Conservation (phyloP, 2,113 vertebrate genomes). For the Romanogobio albipinnatus region DNA sequence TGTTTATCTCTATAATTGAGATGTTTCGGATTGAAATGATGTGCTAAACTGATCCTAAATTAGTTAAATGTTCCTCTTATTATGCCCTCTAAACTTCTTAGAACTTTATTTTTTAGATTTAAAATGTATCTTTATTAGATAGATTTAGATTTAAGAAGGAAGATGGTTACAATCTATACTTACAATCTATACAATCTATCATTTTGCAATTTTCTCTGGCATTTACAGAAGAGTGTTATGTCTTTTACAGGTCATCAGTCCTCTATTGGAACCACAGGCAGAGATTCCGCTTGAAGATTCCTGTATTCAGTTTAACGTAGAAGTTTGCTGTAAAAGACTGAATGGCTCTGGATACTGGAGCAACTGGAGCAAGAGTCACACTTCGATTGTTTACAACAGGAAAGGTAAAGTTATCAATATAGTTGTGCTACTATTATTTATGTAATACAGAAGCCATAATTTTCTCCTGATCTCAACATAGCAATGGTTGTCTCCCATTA, state of each 20-base stretch:
- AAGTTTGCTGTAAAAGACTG: conserved; percentile 80
- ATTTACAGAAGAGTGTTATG: conserved; percentile 31
- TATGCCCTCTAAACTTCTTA: not conserved
- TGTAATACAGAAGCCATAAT: not conserved
- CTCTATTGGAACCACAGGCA: conserved; percentile 47
- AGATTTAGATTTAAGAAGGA: conserved; percentile 5
- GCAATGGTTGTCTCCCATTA: not conserved
- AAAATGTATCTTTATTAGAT: not conserved
- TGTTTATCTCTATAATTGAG: conserved; percentile 13
- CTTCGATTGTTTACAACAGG: conserved; percentile 75
- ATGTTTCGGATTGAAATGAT: not conserved
- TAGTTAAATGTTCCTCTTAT: not conserved
- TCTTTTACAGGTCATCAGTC: conserved; percentile 63
- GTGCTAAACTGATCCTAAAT: not conserved
- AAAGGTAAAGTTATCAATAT: conserved; percentile 73
- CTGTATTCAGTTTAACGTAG: conserved; percentile 77
- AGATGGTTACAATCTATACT: not conserved
- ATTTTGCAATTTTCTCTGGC: conserved; percentile 11
- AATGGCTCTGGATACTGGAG: conserved; percentile 83
- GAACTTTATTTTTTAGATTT: not conserved
- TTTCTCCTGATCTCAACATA: not conserved
- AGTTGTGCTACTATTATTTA: not conserved
- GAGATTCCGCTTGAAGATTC: conserved; percentile 69
- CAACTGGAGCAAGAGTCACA: conserved; percentile 81
- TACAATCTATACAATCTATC: not conserved